Evolutionary conservation across 1,140 invertebrate species (phyloP).

Genomic region (Chironomus tepperi): DNA sequence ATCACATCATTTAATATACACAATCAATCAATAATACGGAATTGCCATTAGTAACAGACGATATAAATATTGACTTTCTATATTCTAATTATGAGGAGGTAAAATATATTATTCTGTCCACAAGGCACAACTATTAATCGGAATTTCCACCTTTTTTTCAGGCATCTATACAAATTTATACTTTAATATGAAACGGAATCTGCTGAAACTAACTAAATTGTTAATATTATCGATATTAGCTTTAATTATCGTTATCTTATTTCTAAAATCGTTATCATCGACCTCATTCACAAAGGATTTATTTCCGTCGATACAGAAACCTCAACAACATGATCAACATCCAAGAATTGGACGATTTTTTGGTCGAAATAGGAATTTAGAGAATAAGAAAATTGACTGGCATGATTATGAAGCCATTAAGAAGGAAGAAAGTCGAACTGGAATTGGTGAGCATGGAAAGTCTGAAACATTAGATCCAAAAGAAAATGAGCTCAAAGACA

Average conservation of each 20-base stretch:
- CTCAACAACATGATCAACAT: neutral
- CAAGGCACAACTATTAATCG: too few relatives aligned
- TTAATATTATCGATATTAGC: neutral
- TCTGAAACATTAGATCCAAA: constrained; percentile 48
- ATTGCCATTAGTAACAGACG: too few relatives aligned
- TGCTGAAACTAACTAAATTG: neutral
- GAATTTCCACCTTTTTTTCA: too few relatives aligned
- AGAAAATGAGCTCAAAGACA: constrained; percentile 53
- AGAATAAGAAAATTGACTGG: constrained; percentile 64
- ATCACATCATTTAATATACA: too few relatives aligned
- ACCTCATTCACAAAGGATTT: neutral
- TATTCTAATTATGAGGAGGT: too few relatives aligned
- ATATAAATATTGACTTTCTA: too few relatives aligned
- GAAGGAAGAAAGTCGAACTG: constrained; percentile 54
- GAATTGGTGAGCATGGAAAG: constrained; percentile 66
- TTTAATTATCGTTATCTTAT: neutral
- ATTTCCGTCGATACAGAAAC: neutral
- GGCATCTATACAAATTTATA: too few relatives aligned
- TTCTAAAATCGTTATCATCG: neutral
- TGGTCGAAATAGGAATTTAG: neutral
- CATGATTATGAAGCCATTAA: constrained; percentile 69
- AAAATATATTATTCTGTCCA: too few relatives aligned
- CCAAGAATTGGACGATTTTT: neutral
- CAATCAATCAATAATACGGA: too few relatives aligned
- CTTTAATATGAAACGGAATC: neutral